Evolutionary conservation across 2,113 vertebrate species (phyloP).

Genomic region (Murina feae): DNA sequence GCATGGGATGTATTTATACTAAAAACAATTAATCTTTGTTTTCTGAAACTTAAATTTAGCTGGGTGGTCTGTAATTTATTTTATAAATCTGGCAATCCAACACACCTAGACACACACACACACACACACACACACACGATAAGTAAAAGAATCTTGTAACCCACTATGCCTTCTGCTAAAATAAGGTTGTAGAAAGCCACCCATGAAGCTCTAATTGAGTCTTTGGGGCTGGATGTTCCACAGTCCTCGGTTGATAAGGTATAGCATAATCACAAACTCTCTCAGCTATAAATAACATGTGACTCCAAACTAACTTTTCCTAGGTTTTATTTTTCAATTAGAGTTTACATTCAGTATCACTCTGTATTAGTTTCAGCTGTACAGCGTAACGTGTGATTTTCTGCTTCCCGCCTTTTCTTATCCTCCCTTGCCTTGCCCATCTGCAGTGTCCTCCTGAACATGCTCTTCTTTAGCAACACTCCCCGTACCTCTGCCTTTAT

Average conservation of each 20-base stretch:
- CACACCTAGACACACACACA: not conserved
- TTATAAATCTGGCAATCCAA: not conserved
- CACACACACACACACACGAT: not conserved
- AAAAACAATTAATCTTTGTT: not conserved
- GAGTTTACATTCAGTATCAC: not conserved
- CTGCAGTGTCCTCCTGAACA: not conserved
- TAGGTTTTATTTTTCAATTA: not conserved
- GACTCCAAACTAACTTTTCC: not conserved
- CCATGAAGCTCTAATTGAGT: not conserved
- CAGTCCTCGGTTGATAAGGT: not conserved
- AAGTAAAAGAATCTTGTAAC: not conserved
- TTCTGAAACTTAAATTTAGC: not conserved
- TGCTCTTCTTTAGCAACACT: not conserved
- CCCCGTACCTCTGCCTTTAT: not conserved
- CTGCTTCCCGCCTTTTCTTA: not conserved
- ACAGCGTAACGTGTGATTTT: not conserved
- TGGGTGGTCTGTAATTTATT: not conserved
- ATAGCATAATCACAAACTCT: not conserved
- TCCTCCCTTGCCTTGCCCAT: not conserved
- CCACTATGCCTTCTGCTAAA: not conserved
- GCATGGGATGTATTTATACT: not conserved
- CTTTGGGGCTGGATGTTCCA: not conserved
- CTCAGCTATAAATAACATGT: not conserved
- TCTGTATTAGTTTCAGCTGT: not conserved
- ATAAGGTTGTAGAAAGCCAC: not conserved